Percentiles rank a stretch among this genome's conserved stretches.
Evolutionary conservation across 2,888 invertebrate species (phyloP).

Genomic region (Lasioglossum zephyrum): DNA sequence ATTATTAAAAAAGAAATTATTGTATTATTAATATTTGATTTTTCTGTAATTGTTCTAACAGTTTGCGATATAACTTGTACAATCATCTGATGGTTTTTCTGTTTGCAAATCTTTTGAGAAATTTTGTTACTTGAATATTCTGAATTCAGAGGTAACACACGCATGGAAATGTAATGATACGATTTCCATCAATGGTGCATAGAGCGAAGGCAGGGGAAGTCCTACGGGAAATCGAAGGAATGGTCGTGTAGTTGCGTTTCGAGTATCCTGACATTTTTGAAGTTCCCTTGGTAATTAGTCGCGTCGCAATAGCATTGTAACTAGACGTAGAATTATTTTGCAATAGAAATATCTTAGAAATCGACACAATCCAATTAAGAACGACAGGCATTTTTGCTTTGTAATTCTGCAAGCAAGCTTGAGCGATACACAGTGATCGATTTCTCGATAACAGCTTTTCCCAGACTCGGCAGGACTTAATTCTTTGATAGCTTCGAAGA

Average conservation of each 20-base stretch:
- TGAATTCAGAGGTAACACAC: too few relatives aligned
- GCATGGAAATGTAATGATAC: background rate
- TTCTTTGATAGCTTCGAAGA: too few relatives aligned
- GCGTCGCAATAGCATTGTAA: too few relatives aligned
- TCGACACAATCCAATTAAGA: too few relatives aligned
- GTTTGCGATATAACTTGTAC: too few relatives aligned
- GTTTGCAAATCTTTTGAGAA: background rate
- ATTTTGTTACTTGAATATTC: background rate
- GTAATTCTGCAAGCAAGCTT: background rate
- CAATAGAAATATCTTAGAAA: background rate
- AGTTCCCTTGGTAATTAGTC: conserved; percentile 4
- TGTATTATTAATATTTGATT: too few relatives aligned
- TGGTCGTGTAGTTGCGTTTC: conserved; percentile 33
- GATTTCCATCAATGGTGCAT: conserved; percentile 30
- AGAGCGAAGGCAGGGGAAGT: conserved; percentile 32
- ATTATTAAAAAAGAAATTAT: too few relatives aligned
- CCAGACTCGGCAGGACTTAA: too few relatives aligned
- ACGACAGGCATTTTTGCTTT: background rate
- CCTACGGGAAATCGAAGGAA: conserved; percentile 71
- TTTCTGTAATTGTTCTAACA: too few relatives aligned
- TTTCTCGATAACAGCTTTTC: too few relatives aligned
- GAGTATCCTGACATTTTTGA: conserved; percentile 10
- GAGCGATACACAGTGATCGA: too few relatives aligned
- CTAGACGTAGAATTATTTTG: too few relatives aligned
- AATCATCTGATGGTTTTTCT: background rate